phyloP scores from a whole-genome alignment of 1,140 invertebrate genomes.

The Tribolium castaneum region DNA sequence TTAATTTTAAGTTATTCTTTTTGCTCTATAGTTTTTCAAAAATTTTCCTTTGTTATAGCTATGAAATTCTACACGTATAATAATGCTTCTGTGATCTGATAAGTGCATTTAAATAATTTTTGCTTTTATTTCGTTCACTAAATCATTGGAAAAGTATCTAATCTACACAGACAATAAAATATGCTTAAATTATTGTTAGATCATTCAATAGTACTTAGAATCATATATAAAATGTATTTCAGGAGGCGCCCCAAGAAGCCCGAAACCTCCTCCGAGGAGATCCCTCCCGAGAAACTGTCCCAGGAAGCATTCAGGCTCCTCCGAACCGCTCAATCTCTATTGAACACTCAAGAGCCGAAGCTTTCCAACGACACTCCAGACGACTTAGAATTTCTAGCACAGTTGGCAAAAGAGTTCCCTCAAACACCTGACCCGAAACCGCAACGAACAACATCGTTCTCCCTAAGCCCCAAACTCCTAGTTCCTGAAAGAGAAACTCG shows the following conservation, averaged over 20 bases:
- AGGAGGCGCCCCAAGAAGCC: constrained; percentile 53
- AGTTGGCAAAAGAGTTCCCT: constrained; percentile 61
- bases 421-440: constrained; percentile 45
- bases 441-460: constrained; percentile 56
- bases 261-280: constrained; percentile 62
- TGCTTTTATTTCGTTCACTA: too few relatives aligned
- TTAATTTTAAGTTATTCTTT: too few relatives aligned
- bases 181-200: too few relatives aligned
- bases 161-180: too few relatives aligned
- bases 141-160: constrained; percentile 10
- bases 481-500: constrained; percentile 53
- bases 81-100: too few relatives aligned
- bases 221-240: constrained; percentile 25
- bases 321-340: constrained; percentile 74
- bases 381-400: constrained; percentile 57
- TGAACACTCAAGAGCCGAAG: constrained; percentile 74
- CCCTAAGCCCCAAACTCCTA: constrained; percentile 57
- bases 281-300: constrained; percentile 74
- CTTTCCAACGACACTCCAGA: constrained; percentile 59
- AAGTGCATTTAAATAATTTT: too few relatives aligned
- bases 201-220: background rate
- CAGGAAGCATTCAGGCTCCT: constrained; percentile 76
- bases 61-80: too few relatives aligned
- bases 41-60: too few relatives aligned
- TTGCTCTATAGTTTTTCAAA: too few relatives aligned